phyloP scores from a whole-genome alignment of 1,140 invertebrate species.

The Papilio xuthus region DNA sequence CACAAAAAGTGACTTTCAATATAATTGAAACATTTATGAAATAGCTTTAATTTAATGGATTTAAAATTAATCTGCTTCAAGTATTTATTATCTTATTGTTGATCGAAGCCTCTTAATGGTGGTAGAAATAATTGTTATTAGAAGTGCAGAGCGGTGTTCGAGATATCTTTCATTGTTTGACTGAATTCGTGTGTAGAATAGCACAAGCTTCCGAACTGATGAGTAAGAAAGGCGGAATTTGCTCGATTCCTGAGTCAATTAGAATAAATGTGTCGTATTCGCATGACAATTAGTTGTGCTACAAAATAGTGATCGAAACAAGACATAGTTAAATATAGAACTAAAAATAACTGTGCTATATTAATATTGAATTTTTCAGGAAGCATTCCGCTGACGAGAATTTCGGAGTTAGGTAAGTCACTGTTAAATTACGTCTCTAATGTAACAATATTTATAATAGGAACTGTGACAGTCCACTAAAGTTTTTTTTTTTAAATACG shows the following conservation, averaged over 20 bases:
- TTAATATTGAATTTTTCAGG: constrained; percentile 63
- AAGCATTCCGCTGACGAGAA: constrained; percentile 81
- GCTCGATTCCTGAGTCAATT: background rate
- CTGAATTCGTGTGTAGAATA: constrained; percentile 18
- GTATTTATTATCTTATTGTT: background rate
- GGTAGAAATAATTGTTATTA: constrained; percentile 13
- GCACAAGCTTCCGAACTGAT: background rate
- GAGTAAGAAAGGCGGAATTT: background rate
- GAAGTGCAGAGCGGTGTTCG: constrained; percentile 20
- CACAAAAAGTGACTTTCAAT: background rate
- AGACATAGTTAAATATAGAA: constrained; percentile 14
- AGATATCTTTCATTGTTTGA: background rate
- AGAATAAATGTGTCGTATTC: constrained; percentile 17
- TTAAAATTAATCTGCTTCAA: background rate
- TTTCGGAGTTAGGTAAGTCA: constrained; percentile 79
- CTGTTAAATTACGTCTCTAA: background rate
- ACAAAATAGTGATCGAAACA: constrained; percentile 18
- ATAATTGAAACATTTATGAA: background rate
- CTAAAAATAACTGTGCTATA: constrained; percentile 9
- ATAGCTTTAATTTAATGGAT: background rate
- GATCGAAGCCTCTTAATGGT: constrained; percentile 18
- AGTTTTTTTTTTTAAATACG: no score
- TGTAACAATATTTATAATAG: background rate
- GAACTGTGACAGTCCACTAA: background rate
- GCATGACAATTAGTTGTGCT: constrained; percentile 33